These are phyloP conservation scores for Tribolium freemani DNA, from an alignment of 2,888 invertebrate genomes.

Conservation along the genomic window DNA sequence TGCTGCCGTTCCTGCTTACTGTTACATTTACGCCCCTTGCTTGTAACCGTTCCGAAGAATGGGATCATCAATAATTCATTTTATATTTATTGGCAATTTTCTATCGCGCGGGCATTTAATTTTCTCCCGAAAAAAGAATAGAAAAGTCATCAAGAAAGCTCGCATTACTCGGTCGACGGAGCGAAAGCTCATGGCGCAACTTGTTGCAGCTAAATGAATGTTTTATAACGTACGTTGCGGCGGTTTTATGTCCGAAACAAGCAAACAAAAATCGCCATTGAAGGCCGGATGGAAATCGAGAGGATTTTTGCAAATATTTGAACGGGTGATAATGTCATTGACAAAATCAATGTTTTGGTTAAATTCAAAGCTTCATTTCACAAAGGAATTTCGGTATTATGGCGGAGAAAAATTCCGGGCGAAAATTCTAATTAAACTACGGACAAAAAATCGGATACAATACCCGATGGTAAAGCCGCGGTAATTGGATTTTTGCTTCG, in stretches of 20 bases:
- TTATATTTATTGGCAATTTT: slow-evolving; percentile 55
- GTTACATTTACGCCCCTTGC: slow-evolving; percentile 57
- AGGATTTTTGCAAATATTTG: not conserved
- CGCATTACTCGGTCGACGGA: slow-evolving; percentile 46
- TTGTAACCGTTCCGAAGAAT: slow-evolving; percentile 54
- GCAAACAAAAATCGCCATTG: slow-evolving; percentile 12
- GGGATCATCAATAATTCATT: slow-evolving; percentile 60
- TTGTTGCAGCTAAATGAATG: slow-evolving; percentile 51
- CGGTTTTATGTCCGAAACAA: slow-evolving; percentile 29
- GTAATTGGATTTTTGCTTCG: slow-evolving; percentile 35
- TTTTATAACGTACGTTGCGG: slow-evolving; percentile 45
- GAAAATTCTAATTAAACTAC: slow-evolving; percentile 38
- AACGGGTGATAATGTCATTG: not conserved
- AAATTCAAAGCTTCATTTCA: slow-evolving; percentile 12
- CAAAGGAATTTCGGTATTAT: slow-evolving; percentile 28
- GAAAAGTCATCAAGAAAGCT: slow-evolving; percentile 49
- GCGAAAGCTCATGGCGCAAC: slow-evolving; percentile 45
- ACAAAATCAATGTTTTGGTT: slow-evolving; percentile 11
- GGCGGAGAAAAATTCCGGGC: slow-evolving; percentile 20
- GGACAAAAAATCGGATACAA: slow-evolving; percentile 33
- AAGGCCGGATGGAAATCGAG: not conserved
- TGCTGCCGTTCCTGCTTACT: slow-evolving; percentile 53
- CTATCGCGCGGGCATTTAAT: slow-evolving; percentile 18
- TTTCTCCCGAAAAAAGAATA: slow-evolving; percentile 6
- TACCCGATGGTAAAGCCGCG: slow-evolving; percentile 11